These are phyloP conservation scores for Cephonodes hylas DNA, from an alignment of 2,888 invertebrate species.

Conservation along the genomic window DNA sequence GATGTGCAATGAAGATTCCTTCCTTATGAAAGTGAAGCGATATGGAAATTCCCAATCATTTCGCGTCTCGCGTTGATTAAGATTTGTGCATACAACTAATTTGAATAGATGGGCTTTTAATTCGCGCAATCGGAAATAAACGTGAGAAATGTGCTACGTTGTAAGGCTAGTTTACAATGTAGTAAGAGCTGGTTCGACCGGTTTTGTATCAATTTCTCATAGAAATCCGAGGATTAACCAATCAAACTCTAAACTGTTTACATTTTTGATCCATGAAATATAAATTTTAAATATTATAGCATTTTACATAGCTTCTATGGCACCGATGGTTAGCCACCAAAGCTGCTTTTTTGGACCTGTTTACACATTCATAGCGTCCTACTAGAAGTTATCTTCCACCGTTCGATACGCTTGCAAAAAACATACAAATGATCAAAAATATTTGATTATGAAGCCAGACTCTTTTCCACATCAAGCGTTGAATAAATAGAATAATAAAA, in stretches of 20 bases:
- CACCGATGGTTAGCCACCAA: too few species aligned
- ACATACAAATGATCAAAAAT: too few species aligned
- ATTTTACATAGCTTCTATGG: too few species aligned
- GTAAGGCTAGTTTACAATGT: background rate
- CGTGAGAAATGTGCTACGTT: background rate
- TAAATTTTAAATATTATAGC: too few species aligned
- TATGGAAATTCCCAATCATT: background rate
- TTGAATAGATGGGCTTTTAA: background rate
- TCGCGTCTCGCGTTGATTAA: background rate
- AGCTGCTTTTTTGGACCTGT: too few species aligned
- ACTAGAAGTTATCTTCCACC: too few species aligned
- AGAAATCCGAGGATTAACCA: too few species aligned
- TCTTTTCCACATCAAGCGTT: slow-evolving; percentile 2
- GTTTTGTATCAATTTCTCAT: too few species aligned
- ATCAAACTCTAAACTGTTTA: too few species aligned
- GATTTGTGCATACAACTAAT: background rate
- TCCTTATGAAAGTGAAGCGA: background rate
- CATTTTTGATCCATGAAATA: too few species aligned
- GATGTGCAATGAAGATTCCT: background rate
- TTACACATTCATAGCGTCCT: too few species aligned
- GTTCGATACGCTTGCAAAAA: too few species aligned
- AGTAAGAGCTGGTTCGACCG: background rate
- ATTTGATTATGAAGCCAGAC: background rate
- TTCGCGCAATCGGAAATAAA: background rate
- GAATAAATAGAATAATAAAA: slow-evolving; percentile 7